These are phyloP conservation scores for Squalus acanthias DNA, from an alignment of 2,797 vertebrate genomes.

Conservation along the genomic window DNA sequence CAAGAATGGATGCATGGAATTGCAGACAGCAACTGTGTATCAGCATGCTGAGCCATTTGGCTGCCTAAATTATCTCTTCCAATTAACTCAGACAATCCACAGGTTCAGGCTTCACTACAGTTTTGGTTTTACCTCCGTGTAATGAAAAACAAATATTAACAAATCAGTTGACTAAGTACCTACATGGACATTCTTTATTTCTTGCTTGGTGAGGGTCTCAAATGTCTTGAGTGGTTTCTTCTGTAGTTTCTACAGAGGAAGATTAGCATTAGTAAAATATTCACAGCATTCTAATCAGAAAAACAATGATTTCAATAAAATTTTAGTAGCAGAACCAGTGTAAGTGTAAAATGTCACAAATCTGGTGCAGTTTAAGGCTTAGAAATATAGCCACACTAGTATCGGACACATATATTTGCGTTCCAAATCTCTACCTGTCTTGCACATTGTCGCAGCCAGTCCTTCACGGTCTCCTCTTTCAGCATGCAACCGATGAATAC, in stretches of 20 bases:
- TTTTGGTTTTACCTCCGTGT: neutral
- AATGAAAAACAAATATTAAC: neutral
- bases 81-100: neutral
- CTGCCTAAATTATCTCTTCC: neutral
- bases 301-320: neutral
- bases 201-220: conserved; percentile 74
- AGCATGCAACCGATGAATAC: conserved; percentile 80
- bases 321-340: neutral
- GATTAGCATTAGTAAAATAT: neutral
- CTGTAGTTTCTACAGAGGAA: conserved; percentile 65
- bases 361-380: neutral
- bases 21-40: neutral
- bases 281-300: neutral
- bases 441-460: conserved; percentile 85
- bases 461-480: conserved; percentile 75
- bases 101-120: neutral
- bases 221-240: conserved; percentile 79
- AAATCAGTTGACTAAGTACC: conserved; percentile 52
- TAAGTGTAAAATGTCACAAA: neutral
- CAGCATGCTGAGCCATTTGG: neutral
- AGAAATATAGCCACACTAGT: neutral
- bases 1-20: neutral
- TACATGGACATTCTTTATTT: conserved; percentile 85
- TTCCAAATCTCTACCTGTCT: conserved; percentile 69
- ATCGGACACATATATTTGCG: neutral